phyloP scores from a whole-genome alignment of 2,888 invertebrate species.

The Drosophila hamatofila region DNA sequence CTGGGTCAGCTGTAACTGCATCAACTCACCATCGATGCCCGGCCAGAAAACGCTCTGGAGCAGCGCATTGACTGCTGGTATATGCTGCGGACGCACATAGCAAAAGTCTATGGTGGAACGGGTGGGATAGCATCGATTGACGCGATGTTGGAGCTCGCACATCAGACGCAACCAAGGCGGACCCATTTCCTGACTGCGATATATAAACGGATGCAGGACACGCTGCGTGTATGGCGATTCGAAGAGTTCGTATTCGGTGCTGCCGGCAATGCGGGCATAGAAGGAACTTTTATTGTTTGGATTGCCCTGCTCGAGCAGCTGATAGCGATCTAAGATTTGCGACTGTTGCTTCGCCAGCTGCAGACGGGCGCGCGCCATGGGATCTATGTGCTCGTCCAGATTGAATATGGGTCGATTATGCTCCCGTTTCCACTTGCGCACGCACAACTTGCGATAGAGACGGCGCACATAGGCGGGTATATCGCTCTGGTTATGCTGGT shows the following conservation, averaged over 20 bases:
- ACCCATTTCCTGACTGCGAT: constrained; percentile 88
- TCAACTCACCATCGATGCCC: constrained; percentile 93
- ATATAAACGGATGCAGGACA: constrained; percentile 93
- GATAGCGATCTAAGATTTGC: constrained; percentile 84
- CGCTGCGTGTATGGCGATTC: constrained; percentile 90
- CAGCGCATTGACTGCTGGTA: constrained; percentile 93
- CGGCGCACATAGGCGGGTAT: constrained; percentile 85
- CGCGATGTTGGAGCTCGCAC: constrained; percentile 85
- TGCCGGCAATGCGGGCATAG: constrained; percentile 87
- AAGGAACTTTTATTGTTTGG: constrained; percentile 77
- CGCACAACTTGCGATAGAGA: constrained; percentile 87
- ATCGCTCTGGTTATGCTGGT: constrained; percentile 68
- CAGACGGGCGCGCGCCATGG: constrained; percentile 41
- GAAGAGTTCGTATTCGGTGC: constrained; percentile 86
- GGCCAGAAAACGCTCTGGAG: constrained; percentile 96
- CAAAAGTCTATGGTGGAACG: constrained; percentile 92
- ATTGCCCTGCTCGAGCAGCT: constrained; percentile 74
- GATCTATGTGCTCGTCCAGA: constrained; percentile 85
- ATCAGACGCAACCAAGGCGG: constrained; percentile 90
- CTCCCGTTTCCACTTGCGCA: constrained; percentile 87
- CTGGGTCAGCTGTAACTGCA: background rate
- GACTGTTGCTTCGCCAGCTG: constrained; percentile 41
- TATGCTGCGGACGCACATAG: constrained; percentile 94
- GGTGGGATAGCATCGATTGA: constrained; percentile 83
- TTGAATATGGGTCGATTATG: constrained; percentile 87